Evolutionary conservation across 1,140 invertebrate species (phyloP), one percentile per base, ranked within the genome.

Genomic region (Brachystomella parvula): DNA sequence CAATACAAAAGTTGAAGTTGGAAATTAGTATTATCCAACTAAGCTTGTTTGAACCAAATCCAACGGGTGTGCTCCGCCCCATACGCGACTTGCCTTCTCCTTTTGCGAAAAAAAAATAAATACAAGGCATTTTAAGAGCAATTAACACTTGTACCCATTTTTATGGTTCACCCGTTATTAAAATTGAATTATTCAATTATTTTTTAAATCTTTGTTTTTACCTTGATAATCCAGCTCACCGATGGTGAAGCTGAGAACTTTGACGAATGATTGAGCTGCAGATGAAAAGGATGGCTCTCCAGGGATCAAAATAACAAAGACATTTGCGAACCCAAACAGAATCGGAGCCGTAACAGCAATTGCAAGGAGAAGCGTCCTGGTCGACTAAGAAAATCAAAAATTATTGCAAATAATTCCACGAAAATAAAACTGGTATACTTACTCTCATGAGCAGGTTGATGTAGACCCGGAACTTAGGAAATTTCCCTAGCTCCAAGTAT

Each of bases 261-360:
- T 60, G 26, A 60, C 58, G 26, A 60, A 30, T 15, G 58, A 53
- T 26, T 53, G 49, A 24, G 49, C 49, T 15, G 49, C 49, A 24
- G 49, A 53, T 15, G 49, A 53, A 53, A 53, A 53, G 12, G 49
- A 53, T 53, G 49, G 49, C 24, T 53, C 49, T 24, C 49, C 49
- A 53, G 49, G 60, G 12, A 62, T 62, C 30, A 62, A 26, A 26
- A 62, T 28, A 6, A 62, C 33, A 32, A 62, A 62, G 12, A 62
- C 60, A 15, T 28, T 32, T 44, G 60, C 60, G 29, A 62, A 62
- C 12, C 60, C 60, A 62, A 62, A 62, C 3, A 62, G 33, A 62
- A 62, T 62, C 19, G 60, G 60, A 24, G 31, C n/a, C 35, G 26
- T 28, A 32, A 62, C 39, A 3, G 31, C 9, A 15, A 62, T 62